Conservation (phyloP, 2,113 vertebrate genomes). For the Scomber scombrus region DNA sequence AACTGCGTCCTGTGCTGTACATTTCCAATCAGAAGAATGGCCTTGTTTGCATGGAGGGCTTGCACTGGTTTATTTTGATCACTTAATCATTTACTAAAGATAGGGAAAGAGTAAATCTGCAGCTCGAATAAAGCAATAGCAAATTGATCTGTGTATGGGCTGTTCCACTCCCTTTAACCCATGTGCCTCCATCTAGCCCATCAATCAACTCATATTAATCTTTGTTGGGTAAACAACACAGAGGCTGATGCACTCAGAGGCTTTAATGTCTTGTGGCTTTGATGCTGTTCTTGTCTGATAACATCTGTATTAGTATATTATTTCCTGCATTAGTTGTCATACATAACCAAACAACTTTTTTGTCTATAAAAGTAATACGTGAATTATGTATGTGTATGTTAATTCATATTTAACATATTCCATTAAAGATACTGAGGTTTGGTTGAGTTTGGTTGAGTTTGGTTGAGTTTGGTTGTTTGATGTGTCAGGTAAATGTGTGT, state of each 20-base stretch:
- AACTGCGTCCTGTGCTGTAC: too few relatives aligned
- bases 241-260: slow-evolving; percentile 20
- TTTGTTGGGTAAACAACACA: slow-evolving; percentile 47
- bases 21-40: too few relatives aligned
- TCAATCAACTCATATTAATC: slow-evolving; percentile 56
- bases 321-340: slow-evolving; percentile 1
- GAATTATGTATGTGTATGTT: too few relatives aligned
- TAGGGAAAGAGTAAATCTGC: not conserved
- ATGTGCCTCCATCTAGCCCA: slow-evolving; percentile 9
- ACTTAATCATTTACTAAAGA: not conserved
- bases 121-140: slow-evolving; percentile 28
- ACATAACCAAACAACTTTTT: too few relatives aligned
- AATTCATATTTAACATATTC: too few relatives aligned
- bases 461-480: too few relatives aligned
- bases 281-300: slow-evolving; percentile 15
- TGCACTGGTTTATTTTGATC: slow-evolving; percentile 6
- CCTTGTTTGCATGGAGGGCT: not conserved
- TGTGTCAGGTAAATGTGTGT: too few relatives aligned
- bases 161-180: slow-evolving; percentile 39
- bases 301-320: slow-evolving; percentile 10
- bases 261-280: slow-evolving; percentile 34
- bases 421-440: too few relatives aligned
- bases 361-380: not conserved
- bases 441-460: too few relatives aligned
- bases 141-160: slow-evolving; percentile 24